Evolutionary conservation across 2,888 invertebrate species (phyloP).

Genomic region (Helicoverpa assulta): DNA sequence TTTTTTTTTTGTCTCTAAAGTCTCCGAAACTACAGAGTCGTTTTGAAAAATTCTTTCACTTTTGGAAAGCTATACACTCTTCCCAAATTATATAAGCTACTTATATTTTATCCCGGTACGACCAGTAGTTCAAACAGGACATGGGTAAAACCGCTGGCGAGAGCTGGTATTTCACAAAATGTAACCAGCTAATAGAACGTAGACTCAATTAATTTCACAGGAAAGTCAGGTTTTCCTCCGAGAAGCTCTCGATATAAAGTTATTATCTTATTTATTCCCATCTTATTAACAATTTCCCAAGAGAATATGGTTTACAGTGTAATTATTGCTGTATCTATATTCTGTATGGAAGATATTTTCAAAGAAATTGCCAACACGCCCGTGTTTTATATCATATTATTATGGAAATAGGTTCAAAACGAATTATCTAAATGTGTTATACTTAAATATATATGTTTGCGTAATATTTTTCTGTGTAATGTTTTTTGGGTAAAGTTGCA

Average conservation of each 20-base stretch:
- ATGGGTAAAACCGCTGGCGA: no score
- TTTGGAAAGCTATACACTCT: no score
- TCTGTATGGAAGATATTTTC: not conserved
- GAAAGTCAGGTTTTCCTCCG: conserved; percentile 21
- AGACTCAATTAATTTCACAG: conserved; percentile 18
- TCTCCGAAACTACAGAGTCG: no score
- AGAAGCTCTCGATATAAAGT: conserved; percentile 47
- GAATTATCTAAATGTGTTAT: not conserved
- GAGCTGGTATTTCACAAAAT: not conserved
- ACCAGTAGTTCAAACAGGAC: no score
- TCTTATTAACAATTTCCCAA: conserved; percentile 30
- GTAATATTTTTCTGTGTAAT: no score
- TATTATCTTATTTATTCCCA: conserved; percentile 54
- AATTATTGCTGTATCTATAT: conserved; percentile 14
- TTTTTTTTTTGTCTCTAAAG: no score
- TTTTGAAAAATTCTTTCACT: no score
- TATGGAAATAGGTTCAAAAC: not conserved
- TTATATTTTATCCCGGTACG: no score
- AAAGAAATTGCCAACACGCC: not conserved
- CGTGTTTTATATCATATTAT: no score
- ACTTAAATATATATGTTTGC: no score
- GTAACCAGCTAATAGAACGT: conserved; percentile 15
- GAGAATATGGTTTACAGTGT: conserved; percentile 26
- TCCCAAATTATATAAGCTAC: no score
- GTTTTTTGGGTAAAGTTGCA: no score